Base-by-base conservation (phyloP, 1,140 invertebrate species). In the Sitophilus oryzae region DNA sequence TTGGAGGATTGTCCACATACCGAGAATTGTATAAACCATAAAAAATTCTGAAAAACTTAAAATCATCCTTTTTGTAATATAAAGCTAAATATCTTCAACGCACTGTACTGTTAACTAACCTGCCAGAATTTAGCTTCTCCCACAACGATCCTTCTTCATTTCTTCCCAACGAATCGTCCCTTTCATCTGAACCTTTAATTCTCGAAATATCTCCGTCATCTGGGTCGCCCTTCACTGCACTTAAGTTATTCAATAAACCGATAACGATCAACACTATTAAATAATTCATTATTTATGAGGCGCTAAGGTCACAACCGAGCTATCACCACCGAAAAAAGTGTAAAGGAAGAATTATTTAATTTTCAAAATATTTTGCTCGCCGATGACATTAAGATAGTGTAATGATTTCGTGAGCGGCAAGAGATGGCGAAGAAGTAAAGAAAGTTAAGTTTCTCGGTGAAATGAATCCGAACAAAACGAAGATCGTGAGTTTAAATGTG, bases 401-500 rank as follows among this genome's bases (percentile, higher is more conserved):
- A 11, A 11, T 38, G 9, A 38, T 4, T n/a, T n/a, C 6, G 36
- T 4, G 9, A 16, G 9, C 36, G 36, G 4, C 15, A 20, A 4
- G 15, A 42, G 19, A 42, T 42, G 18, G 11, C n/a, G 40, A 38
- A 20, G n/a, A 37, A 22, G 6, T 21, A 23, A 55, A 47, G 52
- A 55, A 55, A 55, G 52, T 55, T 47, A 25, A 37, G 52, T 41
- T 41, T 22, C 9, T 11, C 51, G 20, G 52, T 55, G 52, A 55
- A 55, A 55, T 55, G 52, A 21, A 35, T 48, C 35, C 37, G 45
- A 55, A 21, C 36, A 20, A 34, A 38, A 30, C 40, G 52, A 55
- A 55, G 52, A 55, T 55, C 37, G 52, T 48, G 44, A 48, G 37
- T 55, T 46, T 55, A 55, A 55, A 55, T 55, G 52, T 55, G 44